Base-by-base conservation (phyloP, 2,888 invertebrate genomes). In the Aplocera efformata region DNA sequence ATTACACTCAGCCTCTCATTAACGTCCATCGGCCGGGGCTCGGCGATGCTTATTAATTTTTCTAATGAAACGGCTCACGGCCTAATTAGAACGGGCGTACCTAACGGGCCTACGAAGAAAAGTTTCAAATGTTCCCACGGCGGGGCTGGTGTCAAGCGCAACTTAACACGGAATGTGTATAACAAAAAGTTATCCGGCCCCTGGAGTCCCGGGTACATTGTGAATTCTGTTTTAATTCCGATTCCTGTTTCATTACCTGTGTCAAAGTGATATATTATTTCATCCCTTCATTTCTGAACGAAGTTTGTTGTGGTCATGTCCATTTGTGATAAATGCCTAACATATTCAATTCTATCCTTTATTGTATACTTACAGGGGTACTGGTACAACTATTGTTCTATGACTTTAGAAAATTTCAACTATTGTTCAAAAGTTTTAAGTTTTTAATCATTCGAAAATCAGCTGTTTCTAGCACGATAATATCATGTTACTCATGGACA, bases 101-200 rank as follows among this genome's bases (percentile, higher is more conserved):
- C 57, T 67, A 72, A 71, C 66, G 62, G n/a, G 63, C 60, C 62
- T 72, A 63, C 53, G 50, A 54, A 60, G 59, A 63, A 73, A 83
- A 82, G 73, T 84, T 82, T 70, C 55, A 55, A 81, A 67, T 58
- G 67, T 50, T 74, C 75, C 78, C 77, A 41, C 47, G 68, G 53
- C 67, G 53, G 54, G 56, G 60, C 65, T 67, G 68, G 63, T 63
- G 69, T 70, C 58, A 67, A 66, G 64, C 64, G 56, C 64, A 71
- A 73, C 68, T 77, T 72, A 61, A 71, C 72, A 62, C 59, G 53
- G 55, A 58, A 58, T 55, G 55, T 58, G 56, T 72, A 64, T 63
- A 66, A 70, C 63, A 69, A 71, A 74, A 75, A 76, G 72, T 76
- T 72, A 53, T 47, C 54, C 51, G 47, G 51, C 60, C 53, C 61